Base-by-base conservation (phyloP, 2,888 invertebrate genomes). In the Rhagonycha fulva region DNA sequence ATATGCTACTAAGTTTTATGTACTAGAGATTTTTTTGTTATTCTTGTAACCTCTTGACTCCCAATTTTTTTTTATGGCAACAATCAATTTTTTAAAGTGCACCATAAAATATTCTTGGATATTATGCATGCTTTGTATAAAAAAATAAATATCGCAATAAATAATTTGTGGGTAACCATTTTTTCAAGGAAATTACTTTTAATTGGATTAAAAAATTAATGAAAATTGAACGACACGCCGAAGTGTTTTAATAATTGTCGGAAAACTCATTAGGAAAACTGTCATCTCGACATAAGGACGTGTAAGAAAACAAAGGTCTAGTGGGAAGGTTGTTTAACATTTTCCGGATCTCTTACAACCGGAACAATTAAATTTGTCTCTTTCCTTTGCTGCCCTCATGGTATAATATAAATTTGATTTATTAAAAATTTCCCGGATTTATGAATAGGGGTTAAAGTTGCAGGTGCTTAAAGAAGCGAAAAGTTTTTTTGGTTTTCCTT, bases 321-420 rank as follows among this genome's bases (percentile, higher is more conserved):
- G 75, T 28, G 72, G 74, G 66, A 76, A 78, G 76, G 78, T 76
- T 73, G 74, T 74, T 32, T 63, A 30, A 76, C 74, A 78, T 76
- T 78, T 78, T 78, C 78, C 78, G 74, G 71, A 28, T 74, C 74
- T 74, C 76, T 78, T 72, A 62, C 73, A 47, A 70, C 74, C 74
- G 78, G 78, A 78, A 76, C 78, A 78, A 78, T 78, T 78, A 78
- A 76, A 78, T 76, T 78, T 76, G 76, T 76, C 78, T 71, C 69
- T 28, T 62, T 76, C 74, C 78, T 76, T 76, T 71, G 78, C 47
- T 47, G 47, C 47, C 47, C 47, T 47, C 47, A n/a, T 47, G 47
- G 47, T 47, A n/a, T 47, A 47, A 7, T 47, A 47, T 47, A 47
- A 47, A 47, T n/a, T 69, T 47, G 47, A 47, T 47, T 47, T 47